These are phyloP conservation scores for Cenopis cana DNA, from an alignment of 2,888 invertebrate species.

Conservation along the genomic window DNA sequence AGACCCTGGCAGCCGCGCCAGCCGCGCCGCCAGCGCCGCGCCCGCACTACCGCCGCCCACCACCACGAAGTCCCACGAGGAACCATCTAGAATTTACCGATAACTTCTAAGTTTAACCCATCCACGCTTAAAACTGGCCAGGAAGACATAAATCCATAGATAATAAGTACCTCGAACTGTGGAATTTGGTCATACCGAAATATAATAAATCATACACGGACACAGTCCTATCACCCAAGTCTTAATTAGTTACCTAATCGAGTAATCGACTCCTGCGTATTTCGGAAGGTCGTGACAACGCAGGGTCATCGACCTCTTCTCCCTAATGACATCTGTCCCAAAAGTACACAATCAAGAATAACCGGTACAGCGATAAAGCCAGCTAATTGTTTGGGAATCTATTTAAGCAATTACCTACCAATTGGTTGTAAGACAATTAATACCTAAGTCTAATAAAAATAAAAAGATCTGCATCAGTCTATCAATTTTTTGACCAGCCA, in stretches of 20 bases:
- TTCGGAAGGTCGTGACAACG: background rate
- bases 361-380: background rate
- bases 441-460: too few species aligned
- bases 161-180: too few species aligned
- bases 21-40: conserved; percentile 66
- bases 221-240: too few species aligned
- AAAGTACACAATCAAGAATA: conserved; percentile 2
- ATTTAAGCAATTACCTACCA: background rate
- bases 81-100: conserved; percentile 57
- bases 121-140: too few species aligned
- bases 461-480: too few species aligned
- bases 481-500: too few species aligned
- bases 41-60: conserved; percentile 76
- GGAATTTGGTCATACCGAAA: too few species aligned
- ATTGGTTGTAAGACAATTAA: too few species aligned
- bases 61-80: conserved; percentile 69
- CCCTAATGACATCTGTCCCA: background rate
- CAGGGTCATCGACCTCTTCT: background rate
- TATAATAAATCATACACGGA: too few species aligned
- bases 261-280: background rate
- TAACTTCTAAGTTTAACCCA: background rate
- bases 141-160: too few species aligned
- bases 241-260: too few species aligned
- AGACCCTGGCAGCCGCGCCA: conserved; percentile 59
- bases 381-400: background rate